Evolutionary conservation across 2,888 invertebrate genomes (phyloP).

Genomic region (Blomia tropicalis): DNA sequence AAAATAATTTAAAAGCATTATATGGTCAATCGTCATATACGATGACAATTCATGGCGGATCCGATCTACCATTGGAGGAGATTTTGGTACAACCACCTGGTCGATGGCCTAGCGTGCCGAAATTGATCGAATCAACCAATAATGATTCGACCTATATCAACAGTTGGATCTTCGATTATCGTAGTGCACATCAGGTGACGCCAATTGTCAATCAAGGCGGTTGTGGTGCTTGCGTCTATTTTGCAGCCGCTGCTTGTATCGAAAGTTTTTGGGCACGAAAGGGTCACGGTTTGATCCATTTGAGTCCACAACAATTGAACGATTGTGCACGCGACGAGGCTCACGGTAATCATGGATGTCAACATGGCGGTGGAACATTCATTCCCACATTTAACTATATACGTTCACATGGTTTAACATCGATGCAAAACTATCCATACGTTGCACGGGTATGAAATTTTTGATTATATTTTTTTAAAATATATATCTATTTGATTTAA

Average conservation of each 20-base stretch:
- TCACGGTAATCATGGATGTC: constrained; percentile 14
- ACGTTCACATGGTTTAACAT: neutral
- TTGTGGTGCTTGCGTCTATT: constrained; percentile 19
- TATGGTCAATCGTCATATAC: neutral
- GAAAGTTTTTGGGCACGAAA: constrained; percentile 8
- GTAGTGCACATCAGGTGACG: neutral
- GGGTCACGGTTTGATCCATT: neutral
- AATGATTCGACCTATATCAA: neutral
- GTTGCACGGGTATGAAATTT: no score
- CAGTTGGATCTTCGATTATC: constrained; percentile 8
- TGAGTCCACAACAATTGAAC: constrained; percentile 20
- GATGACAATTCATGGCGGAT: neutral
- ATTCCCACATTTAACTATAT: constrained; percentile 17
- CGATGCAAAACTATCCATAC: constrained; percentile 16
- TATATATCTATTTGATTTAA: no score
- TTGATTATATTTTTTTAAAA: no score
- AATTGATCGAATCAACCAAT: neutral
- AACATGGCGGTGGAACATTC: constrained; percentile 17
- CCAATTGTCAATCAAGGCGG: constrained; percentile 10
- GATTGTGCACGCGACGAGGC: constrained; percentile 13
- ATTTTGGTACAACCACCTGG: neutral
- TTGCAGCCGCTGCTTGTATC: constrained; percentile 15
- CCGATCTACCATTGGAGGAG: constrained; percentile 15
- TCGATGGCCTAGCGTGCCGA: neutral
- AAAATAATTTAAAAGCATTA: neutral